phyloP scores from a whole-genome alignment of 2,888 invertebrate genomes.

The Tetheella fluctuosa region DNA sequence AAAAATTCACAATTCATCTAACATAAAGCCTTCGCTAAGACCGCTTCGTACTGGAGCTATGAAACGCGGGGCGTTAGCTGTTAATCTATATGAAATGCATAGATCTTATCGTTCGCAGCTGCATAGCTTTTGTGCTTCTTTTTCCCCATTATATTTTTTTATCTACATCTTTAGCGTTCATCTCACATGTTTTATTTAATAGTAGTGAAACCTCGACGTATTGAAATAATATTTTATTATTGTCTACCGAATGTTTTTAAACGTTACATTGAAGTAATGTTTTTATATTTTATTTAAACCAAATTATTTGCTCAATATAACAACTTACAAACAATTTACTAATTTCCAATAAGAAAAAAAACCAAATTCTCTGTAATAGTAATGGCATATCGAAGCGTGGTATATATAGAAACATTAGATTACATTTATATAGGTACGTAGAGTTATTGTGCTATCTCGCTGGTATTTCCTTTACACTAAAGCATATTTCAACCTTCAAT shows the following conservation, averaged over 20 bases:
- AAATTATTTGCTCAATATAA: too few species aligned
- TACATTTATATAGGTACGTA: neutral
- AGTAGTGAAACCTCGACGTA: too few species aligned
- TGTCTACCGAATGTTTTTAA: too few species aligned
- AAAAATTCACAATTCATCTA: neutral
- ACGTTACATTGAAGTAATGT: too few species aligned
- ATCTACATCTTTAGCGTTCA: neutral
- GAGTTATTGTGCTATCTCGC: slow-evolving; percentile 6
- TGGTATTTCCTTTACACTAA: slow-evolving; percentile 16
- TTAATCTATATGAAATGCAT: neutral
- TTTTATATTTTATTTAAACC: too few species aligned
- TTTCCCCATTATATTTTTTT: neutral
- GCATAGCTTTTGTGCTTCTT: neutral
- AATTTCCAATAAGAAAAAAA: too few species aligned
- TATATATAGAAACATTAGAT: neutral
- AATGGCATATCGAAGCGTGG: too few species aligned
- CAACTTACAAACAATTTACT: too few species aligned
- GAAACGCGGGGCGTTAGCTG: neutral
- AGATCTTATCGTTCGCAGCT: slow-evolving; percentile 2
- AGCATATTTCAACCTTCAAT: slow-evolving; percentile 15
- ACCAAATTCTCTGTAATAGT: too few species aligned
- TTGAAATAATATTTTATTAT: too few species aligned
- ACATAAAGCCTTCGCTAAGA: neutral
- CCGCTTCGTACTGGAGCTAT: neutral
- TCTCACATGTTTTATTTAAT: neutral